A percentile compares a stretch with the other conserved stretches of the same genome.
Evolutionary conservation across 2,113 vertebrate genomes (phyloP).

Genomic region (Xerus inauris): DNA sequence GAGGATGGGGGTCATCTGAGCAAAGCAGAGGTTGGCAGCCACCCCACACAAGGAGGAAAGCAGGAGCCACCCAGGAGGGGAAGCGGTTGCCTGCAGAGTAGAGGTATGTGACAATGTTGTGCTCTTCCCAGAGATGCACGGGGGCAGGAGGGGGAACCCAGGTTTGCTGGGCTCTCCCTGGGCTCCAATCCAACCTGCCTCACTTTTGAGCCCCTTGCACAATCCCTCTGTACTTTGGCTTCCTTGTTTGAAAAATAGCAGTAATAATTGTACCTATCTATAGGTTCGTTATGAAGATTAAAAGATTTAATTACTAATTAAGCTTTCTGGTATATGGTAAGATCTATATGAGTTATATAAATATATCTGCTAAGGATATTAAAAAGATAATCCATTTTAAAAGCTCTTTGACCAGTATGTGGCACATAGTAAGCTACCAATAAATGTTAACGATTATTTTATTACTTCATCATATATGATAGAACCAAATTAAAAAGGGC

Average conservation of each 20-base stretch:
- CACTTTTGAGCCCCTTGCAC: neutral
- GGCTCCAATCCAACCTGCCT: neutral
- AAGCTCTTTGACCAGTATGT: constrained; percentile 9
- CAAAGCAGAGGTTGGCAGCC: neutral
- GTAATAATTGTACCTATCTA: neutral
- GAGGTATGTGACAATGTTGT: neutral
- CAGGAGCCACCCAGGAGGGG: neutral
- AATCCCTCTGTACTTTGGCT: neutral
- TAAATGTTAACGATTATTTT: constrained; percentile 20
- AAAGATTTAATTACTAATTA: constrained; percentile 31
- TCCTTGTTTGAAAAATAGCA: neutral
- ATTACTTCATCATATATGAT: neutral
- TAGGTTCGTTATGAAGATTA: neutral
- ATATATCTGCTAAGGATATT: neutral
- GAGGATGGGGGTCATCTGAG: neutral
- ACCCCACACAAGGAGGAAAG: neutral
- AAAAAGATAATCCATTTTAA: neutral
- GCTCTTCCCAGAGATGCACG: neutral
- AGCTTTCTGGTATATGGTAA: neutral
- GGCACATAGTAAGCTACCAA: neutral
- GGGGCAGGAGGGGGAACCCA: neutral
- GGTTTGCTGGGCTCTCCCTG: neutral
- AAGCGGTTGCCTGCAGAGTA: neutral
- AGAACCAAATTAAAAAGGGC: neutral
- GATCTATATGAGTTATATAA: neutral